phyloP scores from a whole-genome alignment of 2,888 invertebrate species.

The Metalampra italica region DNA sequence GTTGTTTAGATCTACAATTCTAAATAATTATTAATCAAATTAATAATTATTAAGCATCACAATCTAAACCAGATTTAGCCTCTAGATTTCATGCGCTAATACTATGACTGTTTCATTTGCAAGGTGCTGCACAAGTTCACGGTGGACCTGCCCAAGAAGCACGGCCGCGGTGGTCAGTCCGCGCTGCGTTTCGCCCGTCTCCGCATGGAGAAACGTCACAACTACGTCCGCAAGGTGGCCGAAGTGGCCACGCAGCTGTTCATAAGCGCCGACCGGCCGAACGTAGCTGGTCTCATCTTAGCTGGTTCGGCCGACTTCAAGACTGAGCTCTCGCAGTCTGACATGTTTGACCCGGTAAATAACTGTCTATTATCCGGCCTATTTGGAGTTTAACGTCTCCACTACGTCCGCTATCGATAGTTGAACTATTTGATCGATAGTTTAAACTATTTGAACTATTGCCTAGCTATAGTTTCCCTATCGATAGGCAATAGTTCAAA shows the following conservation, averaged over 20 bases:
- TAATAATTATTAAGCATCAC: too few relatives aligned
- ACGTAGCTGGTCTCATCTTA: conserved; percentile 97
- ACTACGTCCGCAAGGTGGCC: conserved; percentile 97
- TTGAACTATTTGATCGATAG: too few relatives aligned
- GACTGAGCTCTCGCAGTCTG: conserved; percentile 99
- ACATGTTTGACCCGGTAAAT: conserved; percentile 99
- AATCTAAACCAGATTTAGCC: too few relatives aligned
- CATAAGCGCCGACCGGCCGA: conserved; percentile 98
- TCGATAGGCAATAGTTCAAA: too few relatives aligned
- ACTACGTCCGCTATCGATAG: background rate
- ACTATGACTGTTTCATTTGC: background rate
- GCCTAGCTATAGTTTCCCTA: too few relatives aligned
- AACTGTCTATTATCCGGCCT: background rate
- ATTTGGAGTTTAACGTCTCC: background rate
- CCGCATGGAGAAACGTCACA: conserved; percentile 99
- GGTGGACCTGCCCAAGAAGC: conserved; percentile 99
- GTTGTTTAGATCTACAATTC: too few relatives aligned
- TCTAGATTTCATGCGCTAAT: too few relatives aligned
- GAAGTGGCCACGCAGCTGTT: conserved; percentile 93
- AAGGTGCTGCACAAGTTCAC: conserved; percentile 97
- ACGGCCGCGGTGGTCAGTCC: conserved; percentile 99
- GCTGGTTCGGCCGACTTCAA: conserved; percentile 99
- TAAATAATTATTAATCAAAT: too few relatives aligned
- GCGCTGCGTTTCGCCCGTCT: conserved; percentile 99
- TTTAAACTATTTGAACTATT: too few relatives aligned